A percentile compares a stretch with the other conserved stretches of the same genome.
Conservation (phyloP, 2,888 invertebrate genomes). For the Elmis aenea region DNA sequence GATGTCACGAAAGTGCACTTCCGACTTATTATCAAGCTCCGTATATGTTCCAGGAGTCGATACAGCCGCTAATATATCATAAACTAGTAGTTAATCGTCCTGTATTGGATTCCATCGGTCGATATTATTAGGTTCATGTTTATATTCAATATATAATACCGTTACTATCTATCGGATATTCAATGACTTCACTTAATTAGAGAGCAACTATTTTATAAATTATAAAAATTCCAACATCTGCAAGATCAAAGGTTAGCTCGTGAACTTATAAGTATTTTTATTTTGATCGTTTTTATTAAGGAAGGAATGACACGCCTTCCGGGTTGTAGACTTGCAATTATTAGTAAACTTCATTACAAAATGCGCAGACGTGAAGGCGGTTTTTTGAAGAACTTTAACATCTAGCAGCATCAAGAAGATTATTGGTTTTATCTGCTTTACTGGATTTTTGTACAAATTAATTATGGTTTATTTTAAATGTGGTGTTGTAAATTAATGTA, state of each 20-base stretch:
- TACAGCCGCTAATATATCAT: too few relatives aligned
- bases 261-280: slow-evolving; percentile 26
- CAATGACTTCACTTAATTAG: slow-evolving; percentile 30
- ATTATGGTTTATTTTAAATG: too few relatives aligned
- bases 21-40: slow-evolving; percentile 30
- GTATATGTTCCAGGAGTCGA: slow-evolving; percentile 18
- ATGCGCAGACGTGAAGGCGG: slow-evolving; percentile 16
- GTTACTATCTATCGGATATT: slow-evolving; percentile 36
- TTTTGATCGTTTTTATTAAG: slow-evolving; percentile 19
- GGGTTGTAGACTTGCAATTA: slow-evolving; percentile 24
- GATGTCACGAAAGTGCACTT: slow-evolving; percentile 35
- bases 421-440: too few relatives aligned
- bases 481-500: too few relatives aligned
- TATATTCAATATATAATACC: slow-evolving; percentile 40
- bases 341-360: slow-evolving; percentile 22
- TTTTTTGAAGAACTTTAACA: slow-evolving; percentile 1
- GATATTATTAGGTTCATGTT: slow-evolving; percentile 34
- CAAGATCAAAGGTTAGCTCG: slow-evolving; percentile 29
- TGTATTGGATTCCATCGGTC: slow-evolving; percentile 11
- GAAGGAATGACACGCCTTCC: slow-evolving; percentile 29
- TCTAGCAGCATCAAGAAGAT: too few relatives aligned
- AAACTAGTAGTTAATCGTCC: too few relatives aligned
- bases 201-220: slow-evolving; percentile 26
- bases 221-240: slow-evolving; percentile 24
- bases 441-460: too few relatives aligned